A percentile compares a stretch with the other conserved stretches of the same genome.
Conservation (phyloP, 2,113 vertebrate species). For the Chionodraco myersi region DNA sequence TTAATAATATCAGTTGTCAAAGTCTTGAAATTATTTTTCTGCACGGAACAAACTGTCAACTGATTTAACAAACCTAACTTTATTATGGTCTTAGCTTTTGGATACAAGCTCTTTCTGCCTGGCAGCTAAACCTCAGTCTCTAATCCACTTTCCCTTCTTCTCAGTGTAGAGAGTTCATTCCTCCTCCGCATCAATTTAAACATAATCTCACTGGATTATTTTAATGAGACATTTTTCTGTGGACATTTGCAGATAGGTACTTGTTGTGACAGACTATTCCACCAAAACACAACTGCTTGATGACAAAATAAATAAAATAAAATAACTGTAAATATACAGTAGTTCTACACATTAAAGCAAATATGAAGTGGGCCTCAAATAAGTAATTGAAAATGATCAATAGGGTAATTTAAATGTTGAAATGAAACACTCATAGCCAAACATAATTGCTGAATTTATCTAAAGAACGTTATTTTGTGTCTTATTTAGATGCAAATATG, state of each 20-base stretch:
- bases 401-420: too few relatives aligned
- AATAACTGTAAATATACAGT: too few relatives aligned
- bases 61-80: neutral
- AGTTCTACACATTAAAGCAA: too few relatives aligned
- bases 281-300: too few relatives aligned
- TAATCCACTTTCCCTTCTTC: constrained; percentile 4
- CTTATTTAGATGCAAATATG: too few relatives aligned
- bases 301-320: too few relatives aligned
- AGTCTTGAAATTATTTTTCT: neutral
- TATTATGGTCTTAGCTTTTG: neutral
- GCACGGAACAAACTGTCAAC: neutral
- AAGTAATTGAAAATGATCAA: too few relatives aligned
- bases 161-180: neutral
- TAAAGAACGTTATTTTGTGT: too few relatives aligned
- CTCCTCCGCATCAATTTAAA: neutral
- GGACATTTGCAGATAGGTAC: neutral
- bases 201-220: constrained; percentile 3
- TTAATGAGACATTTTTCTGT: neutral
- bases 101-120: neutral
- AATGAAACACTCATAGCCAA: too few relatives aligned
- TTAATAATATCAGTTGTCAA: neutral
- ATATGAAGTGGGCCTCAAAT: too few relatives aligned
- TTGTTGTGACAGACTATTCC: too few relatives aligned
- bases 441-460: too few relatives aligned
- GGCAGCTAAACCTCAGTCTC: neutral